These are phyloP conservation scores for Paradisaea rubra DNA, from an alignment of 2,113 vertebrate genomes.

Conservation along the genomic window DNA sequence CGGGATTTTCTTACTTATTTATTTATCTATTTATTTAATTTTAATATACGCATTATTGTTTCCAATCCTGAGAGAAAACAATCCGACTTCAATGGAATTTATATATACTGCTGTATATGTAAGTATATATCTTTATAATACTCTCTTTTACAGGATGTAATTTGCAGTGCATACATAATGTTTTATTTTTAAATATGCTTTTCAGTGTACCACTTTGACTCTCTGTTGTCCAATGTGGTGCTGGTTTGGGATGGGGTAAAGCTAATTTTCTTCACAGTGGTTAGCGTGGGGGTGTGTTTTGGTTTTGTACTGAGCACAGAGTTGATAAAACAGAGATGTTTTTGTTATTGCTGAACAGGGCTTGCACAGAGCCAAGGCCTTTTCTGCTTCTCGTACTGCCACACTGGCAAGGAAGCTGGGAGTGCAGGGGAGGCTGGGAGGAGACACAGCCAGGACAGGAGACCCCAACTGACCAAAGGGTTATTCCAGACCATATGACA, in stretches of 20 bases:
- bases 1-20: not conserved
- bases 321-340: accelerated
- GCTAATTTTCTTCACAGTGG: not conserved
- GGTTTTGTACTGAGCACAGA: not conserved
- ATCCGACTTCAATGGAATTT: not conserved
- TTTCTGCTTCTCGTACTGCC: accelerated
- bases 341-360: not conserved
- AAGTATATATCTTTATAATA: not conserved
- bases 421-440: accelerated
- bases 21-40: not conserved
- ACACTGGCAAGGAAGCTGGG: accelerated
- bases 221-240: not conserved
- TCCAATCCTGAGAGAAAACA: not conserved
- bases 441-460: not conserved
- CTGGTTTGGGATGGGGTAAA: not conserved
- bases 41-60: not conserved
- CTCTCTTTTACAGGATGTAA: not conserved
- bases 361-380: not conserved
- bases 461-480: not conserved
- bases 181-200: not conserved
- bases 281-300: not conserved
- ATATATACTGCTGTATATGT: too few relatives aligned
- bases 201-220: not conserved
- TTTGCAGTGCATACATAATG: accelerated
- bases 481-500: not conserved